Percentiles rank a stretch among this genome's conserved stretches.
phyloP scores from a whole-genome alignment of 2,113 vertebrate species.

The Psephotus haematonotus region DNA sequence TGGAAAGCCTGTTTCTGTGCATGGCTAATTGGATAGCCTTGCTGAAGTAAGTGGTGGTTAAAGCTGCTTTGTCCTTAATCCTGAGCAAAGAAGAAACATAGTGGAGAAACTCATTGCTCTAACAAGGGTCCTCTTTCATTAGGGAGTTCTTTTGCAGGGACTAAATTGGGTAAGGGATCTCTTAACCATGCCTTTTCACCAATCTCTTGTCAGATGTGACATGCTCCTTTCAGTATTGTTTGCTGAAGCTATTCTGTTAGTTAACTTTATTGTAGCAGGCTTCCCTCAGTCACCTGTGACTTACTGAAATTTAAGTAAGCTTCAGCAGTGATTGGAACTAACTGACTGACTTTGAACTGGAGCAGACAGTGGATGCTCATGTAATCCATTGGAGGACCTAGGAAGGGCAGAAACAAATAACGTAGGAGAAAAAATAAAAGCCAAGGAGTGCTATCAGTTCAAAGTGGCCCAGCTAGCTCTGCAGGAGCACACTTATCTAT shows the following conservation, averaged over 20 bases:
- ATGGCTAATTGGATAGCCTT: background rate
- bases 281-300: conserved; percentile 1
- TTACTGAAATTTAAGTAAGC: conserved; percentile 11
- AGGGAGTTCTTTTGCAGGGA: background rate
- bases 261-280: background rate
- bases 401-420: conserved; percentile 35
- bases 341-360: background rate
- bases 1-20: background rate
- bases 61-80: conserved; percentile 11
- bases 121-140: background rate
- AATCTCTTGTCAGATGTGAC: background rate
- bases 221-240: background rate
- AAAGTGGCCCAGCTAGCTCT: conserved; percentile 31
- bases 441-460: background rate
- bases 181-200: background rate
- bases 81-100: background rate
- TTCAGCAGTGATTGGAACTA: background rate
- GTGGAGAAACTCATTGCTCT: background rate
- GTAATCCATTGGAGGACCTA: background rate
- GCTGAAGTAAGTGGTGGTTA: background rate
- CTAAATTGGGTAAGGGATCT: background rate
- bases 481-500: background rate
- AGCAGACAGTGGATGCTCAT: conserved; percentile 22
- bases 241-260: background rate
- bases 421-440: conserved; percentile 57